Conservation (phyloP, 2,888 invertebrate genomes). For the Diarsia mendica region DNA sequence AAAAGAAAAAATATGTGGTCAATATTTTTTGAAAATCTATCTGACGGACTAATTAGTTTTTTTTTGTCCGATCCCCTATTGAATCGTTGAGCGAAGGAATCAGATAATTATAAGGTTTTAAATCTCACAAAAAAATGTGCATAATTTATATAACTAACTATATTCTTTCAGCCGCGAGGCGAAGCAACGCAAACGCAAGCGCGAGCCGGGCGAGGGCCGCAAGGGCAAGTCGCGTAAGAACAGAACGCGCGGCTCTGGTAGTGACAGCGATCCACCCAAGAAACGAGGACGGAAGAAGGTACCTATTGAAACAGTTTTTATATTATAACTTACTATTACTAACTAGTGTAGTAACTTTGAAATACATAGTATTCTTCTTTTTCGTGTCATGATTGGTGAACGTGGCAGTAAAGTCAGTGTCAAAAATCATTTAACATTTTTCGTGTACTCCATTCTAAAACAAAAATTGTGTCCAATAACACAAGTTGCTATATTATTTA, state of each 20-base stretch:
- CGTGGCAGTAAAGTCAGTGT: neutral
- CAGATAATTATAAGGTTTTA: neutral
- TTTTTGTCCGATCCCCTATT: too few species aligned
- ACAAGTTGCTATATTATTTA: neutral
- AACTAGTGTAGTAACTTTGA: too few species aligned
- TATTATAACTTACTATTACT: too few species aligned
- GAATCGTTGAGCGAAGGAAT: neutral
- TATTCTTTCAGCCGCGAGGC: slow-evolving; percentile 76
- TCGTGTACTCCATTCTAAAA: neutral
- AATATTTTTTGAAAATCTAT: too few species aligned
- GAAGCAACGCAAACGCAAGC: slow-evolving; percentile 92
- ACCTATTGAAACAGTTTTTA: neutral
- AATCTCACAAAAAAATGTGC: neutral
- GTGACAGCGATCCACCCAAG: slow-evolving; percentile 92
- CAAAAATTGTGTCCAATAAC: neutral
- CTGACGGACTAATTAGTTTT: too few species aligned
- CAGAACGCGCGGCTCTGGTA: slow-evolving; percentile 86
- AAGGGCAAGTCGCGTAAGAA: slow-evolving; percentile 89
- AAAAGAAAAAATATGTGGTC: too few species aligned
- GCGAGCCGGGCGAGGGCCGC: slow-evolving; percentile 92
- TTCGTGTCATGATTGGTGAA: too few species aligned
- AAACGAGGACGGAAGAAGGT: slow-evolving; percentile 91
- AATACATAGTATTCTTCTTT: too few species aligned
- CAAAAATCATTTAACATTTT: neutral
- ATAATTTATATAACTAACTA: slow-evolving; percentile 43